A percentile compares a stretch with the other conserved stretches of the same genome.
phyloP scores from a whole-genome alignment of 1,140 invertebrate species.

The Microplitis demolitor region DNA sequence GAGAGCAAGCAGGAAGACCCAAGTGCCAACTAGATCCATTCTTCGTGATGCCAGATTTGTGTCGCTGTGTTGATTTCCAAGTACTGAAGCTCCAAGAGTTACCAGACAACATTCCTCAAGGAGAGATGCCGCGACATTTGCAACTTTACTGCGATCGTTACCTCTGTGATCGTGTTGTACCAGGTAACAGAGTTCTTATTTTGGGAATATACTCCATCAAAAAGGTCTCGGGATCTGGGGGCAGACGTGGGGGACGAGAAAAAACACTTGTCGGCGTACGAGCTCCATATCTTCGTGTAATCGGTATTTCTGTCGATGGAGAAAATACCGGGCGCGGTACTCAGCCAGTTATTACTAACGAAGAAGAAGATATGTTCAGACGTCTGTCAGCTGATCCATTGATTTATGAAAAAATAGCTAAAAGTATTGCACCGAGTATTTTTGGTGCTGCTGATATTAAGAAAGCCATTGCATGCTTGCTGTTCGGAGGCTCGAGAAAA shows the following conservation, averaged over 20 bases:
- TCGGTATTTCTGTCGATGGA: constrained; percentile 88
- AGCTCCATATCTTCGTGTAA: constrained; percentile 90
- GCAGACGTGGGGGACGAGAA: constrained; percentile 72
- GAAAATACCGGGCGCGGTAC: constrained; percentile 68
- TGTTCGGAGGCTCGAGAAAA: constrained; percentile 92
- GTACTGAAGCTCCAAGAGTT: constrained; percentile 93
- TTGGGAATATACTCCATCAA: constrained; percentile 98
- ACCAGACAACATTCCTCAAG: constrained; percentile 95
- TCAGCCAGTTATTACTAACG: constrained; percentile 66
- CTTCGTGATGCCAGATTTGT: constrained; percentile 97
- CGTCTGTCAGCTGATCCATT: constrained; percentile 83
- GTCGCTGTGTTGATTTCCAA: constrained; percentile 94
- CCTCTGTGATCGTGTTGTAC: constrained; percentile 93
- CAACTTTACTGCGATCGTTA: constrained; percentile 95
- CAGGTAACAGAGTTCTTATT: constrained; percentile 93
- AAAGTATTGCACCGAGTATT: constrained; percentile 96
- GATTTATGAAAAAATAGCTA: constrained; percentile 88
- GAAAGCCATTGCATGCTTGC: constrained; percentile 92
- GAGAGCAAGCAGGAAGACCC: constrained; percentile 85
- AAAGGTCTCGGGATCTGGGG: constrained; percentile 72
- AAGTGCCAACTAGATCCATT: constrained; percentile 98
- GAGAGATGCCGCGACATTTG: constrained; percentile 97
- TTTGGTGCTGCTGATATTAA: constrained; percentile 95
- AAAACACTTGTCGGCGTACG: constrained; percentile 92
- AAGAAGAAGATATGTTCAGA: constrained; percentile 92